Evolutionary conservation across 2,113 vertebrate genomes (phyloP).

Genomic region (Anseranas semipalmata): DNA sequence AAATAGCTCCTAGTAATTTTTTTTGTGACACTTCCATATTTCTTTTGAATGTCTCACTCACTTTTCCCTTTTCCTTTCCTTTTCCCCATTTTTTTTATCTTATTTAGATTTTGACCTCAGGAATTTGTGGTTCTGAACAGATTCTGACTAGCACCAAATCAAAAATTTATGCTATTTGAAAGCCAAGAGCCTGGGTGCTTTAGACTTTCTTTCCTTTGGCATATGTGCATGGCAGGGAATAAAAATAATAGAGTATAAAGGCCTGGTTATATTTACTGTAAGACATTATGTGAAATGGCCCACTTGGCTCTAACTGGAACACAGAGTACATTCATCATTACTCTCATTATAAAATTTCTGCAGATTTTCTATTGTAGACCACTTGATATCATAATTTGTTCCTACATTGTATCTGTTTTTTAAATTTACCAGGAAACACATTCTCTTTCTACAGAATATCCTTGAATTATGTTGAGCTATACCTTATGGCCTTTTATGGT

Average conservation of each 20-base stretch:
- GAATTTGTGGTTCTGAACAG: background rate
- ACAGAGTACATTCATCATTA: constrained; percentile 36
- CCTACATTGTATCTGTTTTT: background rate
- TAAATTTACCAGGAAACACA: constrained; percentile 1
- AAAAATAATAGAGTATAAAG: background rate
- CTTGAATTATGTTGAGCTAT: background rate
- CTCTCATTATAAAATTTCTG: constrained; percentile 34
- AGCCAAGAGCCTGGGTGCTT: background rate
- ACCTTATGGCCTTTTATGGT: background rate
- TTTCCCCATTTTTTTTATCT: background rate
- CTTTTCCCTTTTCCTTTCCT: background rate
- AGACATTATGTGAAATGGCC: constrained; percentile 31
- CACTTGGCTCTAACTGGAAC: constrained; percentile 29
- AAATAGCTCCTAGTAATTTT: background rate
- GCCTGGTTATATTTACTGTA: constrained; percentile 44
- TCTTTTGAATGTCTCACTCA: background rate
- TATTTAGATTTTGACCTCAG: background rate
- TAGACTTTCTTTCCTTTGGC: background rate
- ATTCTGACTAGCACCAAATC: background rate
- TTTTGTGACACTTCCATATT: background rate
- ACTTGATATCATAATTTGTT: constrained; percentile 20
- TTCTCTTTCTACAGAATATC: background rate
- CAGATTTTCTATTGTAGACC: constrained; percentile 17
- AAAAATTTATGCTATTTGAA: background rate
- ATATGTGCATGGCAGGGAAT: background rate